phyloP scores from a whole-genome alignment of 2,888 invertebrate genomes.

The Habroteleia sp. region DNA sequence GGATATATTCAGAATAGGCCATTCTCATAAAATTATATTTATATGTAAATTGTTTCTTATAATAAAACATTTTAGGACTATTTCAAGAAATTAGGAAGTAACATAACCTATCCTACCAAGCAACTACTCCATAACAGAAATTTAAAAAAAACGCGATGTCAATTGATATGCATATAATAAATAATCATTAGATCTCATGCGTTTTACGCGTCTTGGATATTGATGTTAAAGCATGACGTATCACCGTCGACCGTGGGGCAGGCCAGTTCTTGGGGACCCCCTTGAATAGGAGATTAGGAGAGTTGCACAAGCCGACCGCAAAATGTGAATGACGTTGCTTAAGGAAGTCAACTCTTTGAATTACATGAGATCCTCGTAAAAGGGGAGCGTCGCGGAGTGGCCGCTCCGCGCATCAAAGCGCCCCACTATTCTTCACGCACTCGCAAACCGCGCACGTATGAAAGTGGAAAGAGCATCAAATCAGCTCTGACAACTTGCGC shows the following conservation, averaged over 20 bases:
- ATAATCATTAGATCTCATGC: conserved; percentile 22
- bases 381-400: conserved; percentile 81
- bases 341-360: conserved; percentile 65
- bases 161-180: too few relatives aligned
- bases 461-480: conserved; percentile 61
- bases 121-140: too few relatives aligned
- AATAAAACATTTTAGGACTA: too few relatives aligned
- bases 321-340: conserved; percentile 62
- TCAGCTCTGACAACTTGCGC: conserved; percentile 41
- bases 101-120: too few relatives aligned
- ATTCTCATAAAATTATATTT: too few relatives aligned
- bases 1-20: too few relatives aligned
- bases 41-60: too few relatives aligned
- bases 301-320: conserved; percentile 43
- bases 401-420: conserved; percentile 81
- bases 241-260: conserved; percentile 74
- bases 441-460: conserved; percentile 71
- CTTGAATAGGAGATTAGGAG: conserved; percentile 62
- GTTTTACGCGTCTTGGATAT: conserved; percentile 1
- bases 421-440: conserved; percentile 77
- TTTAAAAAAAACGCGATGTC: too few relatives aligned
- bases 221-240: conserved; percentile 47
- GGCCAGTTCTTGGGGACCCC: conserved; percentile 76
- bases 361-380: conserved; percentile 76
- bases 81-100: too few relatives aligned